Percentiles rank a stretch among this genome's conserved stretches.
These are phyloP conservation scores for Timema podura DNA, from an alignment of 2,888 invertebrate species.

Conservation along the genomic window DNA sequence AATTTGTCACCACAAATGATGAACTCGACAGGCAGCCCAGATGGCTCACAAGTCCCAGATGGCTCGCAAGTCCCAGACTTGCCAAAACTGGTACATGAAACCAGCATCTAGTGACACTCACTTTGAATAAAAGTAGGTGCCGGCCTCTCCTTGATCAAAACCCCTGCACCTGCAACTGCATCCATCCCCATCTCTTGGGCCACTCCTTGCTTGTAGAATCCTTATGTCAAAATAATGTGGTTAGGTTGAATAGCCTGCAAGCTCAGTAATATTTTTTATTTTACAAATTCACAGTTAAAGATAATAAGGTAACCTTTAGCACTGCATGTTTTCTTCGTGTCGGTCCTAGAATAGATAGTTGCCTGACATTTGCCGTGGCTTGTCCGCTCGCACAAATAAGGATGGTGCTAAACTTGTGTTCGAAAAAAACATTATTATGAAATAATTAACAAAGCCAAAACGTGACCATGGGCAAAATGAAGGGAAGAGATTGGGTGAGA, in stretches of 20 bases:
- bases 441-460: neutral
- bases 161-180: slow-evolving; percentile 8
- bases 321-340: slow-evolving; percentile 32
- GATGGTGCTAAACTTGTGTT: too few relatives aligned
- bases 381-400: slow-evolving; percentile 25
- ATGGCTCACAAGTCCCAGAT: slow-evolving; percentile 34
- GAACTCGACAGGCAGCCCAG: slow-evolving; percentile 31
- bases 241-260: slow-evolving; percentile 15
- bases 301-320: slow-evolving; percentile 25
- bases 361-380: slow-evolving; percentile 29
- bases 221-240: slow-evolving; percentile 1
- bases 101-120: slow-evolving; percentile 56
- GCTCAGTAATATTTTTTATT: slow-evolving; percentile 7
- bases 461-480: neutral
- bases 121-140: slow-evolving; percentile 20
- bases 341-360: slow-evolving; percentile 30
- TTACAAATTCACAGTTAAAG: neutral
- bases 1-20: slow-evolving; percentile 35
- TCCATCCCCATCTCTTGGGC: slow-evolving; percentile 13
- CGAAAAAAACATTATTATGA: neutral
- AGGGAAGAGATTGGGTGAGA: slow-evolving; percentile 22
- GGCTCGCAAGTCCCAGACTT: slow-evolving; percentile 45
- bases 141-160: slow-evolving; percentile 1
- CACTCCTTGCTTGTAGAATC: slow-evolving; percentile 12
- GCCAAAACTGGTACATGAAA: slow-evolving; percentile 66